A percentile compares a stretch with the other conserved stretches of the same genome.
Conservation (phyloP, 2,888 invertebrate genomes). For the Agriopis aurantiaria region DNA sequence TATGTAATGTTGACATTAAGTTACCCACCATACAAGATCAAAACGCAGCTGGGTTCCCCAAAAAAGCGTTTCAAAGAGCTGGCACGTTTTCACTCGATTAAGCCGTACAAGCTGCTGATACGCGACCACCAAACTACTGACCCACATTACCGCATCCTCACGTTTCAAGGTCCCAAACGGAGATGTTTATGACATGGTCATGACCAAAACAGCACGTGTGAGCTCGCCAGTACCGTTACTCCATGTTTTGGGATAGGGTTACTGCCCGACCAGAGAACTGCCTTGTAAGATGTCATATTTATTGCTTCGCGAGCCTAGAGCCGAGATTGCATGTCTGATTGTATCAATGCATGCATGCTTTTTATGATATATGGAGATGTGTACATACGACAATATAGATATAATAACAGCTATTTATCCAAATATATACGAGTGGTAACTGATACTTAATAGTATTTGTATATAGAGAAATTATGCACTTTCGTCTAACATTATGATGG, state of each 20-base stretch:
- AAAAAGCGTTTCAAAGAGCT: background rate
- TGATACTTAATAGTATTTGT: background rate
- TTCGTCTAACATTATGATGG: background rate
- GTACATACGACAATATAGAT: background rate
- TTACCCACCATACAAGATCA: background rate
- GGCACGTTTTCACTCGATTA: background rate
- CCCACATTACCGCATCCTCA: slow-evolving; percentile 25
- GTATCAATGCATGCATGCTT: slow-evolving; percentile 3
- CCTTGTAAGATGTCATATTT: slow-evolving; percentile 20
- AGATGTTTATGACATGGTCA: slow-evolving; percentile 59
- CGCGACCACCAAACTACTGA: slow-evolving; percentile 16
- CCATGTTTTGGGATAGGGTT: slow-evolving; percentile 46
- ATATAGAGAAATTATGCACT: background rate
- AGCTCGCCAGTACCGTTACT: slow-evolving; percentile 72
- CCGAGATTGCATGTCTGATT: slow-evolving; percentile 10
- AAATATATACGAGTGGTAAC: background rate
- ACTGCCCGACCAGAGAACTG: slow-evolving; percentile 15
- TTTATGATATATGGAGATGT: slow-evolving; percentile 4
- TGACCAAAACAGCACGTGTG: slow-evolving; percentile 67
- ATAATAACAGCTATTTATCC: background rate
- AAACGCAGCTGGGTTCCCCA: background rate
- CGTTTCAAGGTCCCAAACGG: slow-evolving; percentile 38
- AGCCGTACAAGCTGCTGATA: background rate
- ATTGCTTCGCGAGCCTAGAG: slow-evolving; percentile 16
- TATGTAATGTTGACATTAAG: background rate